Evolutionary conservation across 2,888 invertebrate genomes (phyloP), one percentile per base, ranked within the genome.

Genomic region (Tipula helvola): DNA sequence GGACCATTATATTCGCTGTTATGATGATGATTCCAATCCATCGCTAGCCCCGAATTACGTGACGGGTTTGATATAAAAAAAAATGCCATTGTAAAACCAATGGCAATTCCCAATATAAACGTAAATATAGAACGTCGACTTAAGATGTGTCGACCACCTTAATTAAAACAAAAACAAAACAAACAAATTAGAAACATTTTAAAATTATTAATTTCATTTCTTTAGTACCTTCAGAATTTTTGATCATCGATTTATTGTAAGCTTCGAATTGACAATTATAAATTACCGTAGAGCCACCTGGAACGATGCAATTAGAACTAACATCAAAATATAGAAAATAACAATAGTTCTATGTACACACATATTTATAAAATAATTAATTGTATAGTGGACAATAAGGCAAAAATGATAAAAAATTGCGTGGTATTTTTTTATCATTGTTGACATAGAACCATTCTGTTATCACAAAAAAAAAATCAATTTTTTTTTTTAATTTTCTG

Each of bases 21-120:
- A 44, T 44, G 44, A 12, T 90, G 89, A 39, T 83, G 28, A n/a
- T 84, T 44, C 85, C 89, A 88, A 52, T 87, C 89, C 88, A 90
- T 90, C 8, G 90, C 89, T 88, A 89, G 39, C 88, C 88, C 90
- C 39, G 89, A 89, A 52, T 41, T 86, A 85, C 89, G 88, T 39
- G 90, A 89, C 44, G 91, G 90, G 7, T 71, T 5, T 41, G 90
- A 88, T 7, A 91, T 89, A 86, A 91, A 91, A 0, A 91, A 88
- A 87, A 91, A 90, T 10, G 92, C 91, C 87, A 91, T 89, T 86
- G 90, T 91, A 88, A 92, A 92, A 36, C 91, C 91, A 83, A 91
- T 89, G 7, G 91, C 88, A 10, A 91, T 88, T 36, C 92, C 91
- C 86, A 92, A 89, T 71, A 91, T 90, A 13, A 92, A 88, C n/a